These are phyloP conservation scores for Ictidomys tridecemlineatus DNA, from an alignment of 2,113 vertebrate species.

Conservation along the genomic window DNA sequence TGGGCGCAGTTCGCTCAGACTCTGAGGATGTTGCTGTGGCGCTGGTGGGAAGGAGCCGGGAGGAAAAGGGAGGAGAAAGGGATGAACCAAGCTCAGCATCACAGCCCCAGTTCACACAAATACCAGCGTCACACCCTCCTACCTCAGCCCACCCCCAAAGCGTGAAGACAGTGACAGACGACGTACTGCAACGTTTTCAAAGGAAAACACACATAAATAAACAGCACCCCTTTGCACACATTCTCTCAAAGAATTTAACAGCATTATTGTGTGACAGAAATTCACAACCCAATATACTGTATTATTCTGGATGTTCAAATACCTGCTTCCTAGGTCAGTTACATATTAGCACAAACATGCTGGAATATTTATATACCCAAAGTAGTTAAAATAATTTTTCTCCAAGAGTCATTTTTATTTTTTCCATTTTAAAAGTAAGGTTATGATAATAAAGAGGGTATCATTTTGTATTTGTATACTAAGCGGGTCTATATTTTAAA, in stretches of 20 bases:
- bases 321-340: not conserved
- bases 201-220: conserved; percentile 58
- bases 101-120: conserved; percentile 76
- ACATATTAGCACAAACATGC: not conserved
- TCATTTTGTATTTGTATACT: not conserved
- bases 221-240: not conserved
- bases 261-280: conserved; percentile 26
- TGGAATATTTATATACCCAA: not conserved
- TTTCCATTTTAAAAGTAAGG: conserved; percentile 40
- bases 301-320: conserved; percentile 25
- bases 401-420: not conserved
- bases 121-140: conserved; percentile 81
- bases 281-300: conserved; percentile 13
- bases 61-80: conserved; percentile 80
- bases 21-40: conserved; percentile 86
- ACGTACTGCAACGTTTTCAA: conserved; percentile 62
- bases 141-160: conserved; percentile 66
- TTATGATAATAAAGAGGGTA: conserved; percentile 34
- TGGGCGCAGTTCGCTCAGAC: conserved; percentile 81
- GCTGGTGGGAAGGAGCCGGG: conserved; percentile 70
- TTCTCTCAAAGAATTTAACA: conserved; percentile 19
- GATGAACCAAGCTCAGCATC: conserved; percentile 81
- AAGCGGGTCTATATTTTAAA: conserved; percentile 43
- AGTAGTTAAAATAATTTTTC: conserved; percentile 40
- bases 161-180: conserved; percentile 61